A percentile compares a stretch with the other conserved stretches of the same genome.
phyloP scores from a whole-genome alignment of 2,113 vertebrate species.

The Hemichromis elongatus region DNA sequence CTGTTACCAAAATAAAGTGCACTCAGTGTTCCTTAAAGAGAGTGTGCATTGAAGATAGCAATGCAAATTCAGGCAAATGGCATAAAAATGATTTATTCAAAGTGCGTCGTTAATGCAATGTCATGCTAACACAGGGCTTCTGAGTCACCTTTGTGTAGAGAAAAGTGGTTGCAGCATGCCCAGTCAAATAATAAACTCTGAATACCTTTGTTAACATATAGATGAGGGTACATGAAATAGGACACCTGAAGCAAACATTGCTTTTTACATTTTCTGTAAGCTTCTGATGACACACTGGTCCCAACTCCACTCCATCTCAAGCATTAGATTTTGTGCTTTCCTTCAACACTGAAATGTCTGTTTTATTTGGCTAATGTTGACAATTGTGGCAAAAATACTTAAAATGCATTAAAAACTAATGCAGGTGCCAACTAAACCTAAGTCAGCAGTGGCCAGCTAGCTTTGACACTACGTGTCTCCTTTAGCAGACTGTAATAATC shows the following conservation, averaged over 20 bases:
- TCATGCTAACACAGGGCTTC: neutral
- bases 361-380: neutral
- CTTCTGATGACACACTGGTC: neutral
- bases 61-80: neutral
- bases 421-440: neutral
- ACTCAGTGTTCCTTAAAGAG: neutral
- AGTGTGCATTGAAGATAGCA: neutral
- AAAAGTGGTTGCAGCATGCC: neutral
- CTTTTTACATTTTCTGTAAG: neutral
- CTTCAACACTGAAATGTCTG: neutral
- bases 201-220: neutral
- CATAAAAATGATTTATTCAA: neutral
- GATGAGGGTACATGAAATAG: neutral
- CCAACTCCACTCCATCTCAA: neutral
- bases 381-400: neutral
- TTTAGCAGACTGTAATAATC: slow-evolving; percentile 49
- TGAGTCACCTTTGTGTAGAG: neutral
- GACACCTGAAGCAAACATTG: neutral
- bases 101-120: neutral
- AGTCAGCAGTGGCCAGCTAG: neutral
- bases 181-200: neutral
- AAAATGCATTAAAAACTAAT: neutral
- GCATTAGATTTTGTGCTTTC: neutral
- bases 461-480: neutral
- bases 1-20: neutral